Percentiles rank a stretch among this genome's conserved stretches.
Conservation (phyloP, 2,113 vertebrate genomes). For the Burhinus oedicnemus region DNA sequence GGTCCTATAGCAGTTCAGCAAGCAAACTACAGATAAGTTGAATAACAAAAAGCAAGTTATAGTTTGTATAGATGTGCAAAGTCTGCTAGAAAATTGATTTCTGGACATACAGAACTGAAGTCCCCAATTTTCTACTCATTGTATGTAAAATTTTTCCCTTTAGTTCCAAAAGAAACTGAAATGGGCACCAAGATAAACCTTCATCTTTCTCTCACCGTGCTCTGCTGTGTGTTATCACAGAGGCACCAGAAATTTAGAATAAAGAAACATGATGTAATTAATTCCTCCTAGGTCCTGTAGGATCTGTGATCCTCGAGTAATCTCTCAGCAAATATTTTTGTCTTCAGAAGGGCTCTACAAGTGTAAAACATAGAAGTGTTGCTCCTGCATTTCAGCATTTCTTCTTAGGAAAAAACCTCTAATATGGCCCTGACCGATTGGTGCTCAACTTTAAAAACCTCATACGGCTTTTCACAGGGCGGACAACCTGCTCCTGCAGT, state of each 20-base stretch:
- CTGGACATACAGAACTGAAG: neutral
- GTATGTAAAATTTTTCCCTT: neutral
- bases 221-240: neutral
- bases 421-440: neutral
- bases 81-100: neutral
- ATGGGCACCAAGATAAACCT: neutral
- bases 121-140: neutral
- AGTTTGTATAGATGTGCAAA: neutral
- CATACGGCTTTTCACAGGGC: neutral
- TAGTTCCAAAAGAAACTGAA: neutral
- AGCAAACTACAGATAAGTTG: neutral
- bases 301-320: neutral
- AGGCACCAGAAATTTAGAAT: neutral
- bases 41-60: neutral
- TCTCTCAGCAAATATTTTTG: neutral
- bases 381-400: neutral
- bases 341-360: neutral
- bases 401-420: neutral
- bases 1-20: neutral
- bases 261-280: rapidly evolving
- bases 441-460: neutral
- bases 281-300: neutral
- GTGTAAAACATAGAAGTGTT: neutral
- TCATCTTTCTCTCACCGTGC: neutral
- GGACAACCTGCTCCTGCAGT: neutral